phyloP scores from a whole-genome alignment of 2,797 vertebrate genomes.

The Mycteria americana region DNA sequence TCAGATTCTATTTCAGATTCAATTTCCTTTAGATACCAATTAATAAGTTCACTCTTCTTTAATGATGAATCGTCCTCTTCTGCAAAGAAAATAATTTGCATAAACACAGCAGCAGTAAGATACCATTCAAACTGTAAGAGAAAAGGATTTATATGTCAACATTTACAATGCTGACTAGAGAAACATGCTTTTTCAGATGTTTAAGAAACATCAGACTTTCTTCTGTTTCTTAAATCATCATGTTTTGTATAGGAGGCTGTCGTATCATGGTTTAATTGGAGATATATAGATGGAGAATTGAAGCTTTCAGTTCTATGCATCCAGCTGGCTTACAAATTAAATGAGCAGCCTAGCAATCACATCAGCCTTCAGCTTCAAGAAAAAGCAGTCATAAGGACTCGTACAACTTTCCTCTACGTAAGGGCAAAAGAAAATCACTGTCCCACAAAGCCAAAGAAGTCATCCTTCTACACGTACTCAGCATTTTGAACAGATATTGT shows the following conservation, averaged over 20 bases:
- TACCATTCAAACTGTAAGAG: neutral
- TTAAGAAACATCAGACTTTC: neutral
- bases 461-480: neutral
- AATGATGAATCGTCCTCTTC: constrained; percentile 90
- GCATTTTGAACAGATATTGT: neutral
- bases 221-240: neutral
- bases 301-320: neutral
- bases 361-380: neutral
- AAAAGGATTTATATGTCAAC: neutral
- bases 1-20: constrained; percentile 98
- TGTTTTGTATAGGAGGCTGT: neutral
- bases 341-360: neutral
- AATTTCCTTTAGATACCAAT: constrained; percentile 98
- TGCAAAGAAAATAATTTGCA: constrained; percentile 56
- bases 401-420: neutral
- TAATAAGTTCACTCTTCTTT: constrained; percentile 90
- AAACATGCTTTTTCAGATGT: neutral
- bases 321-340: neutral
- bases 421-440: neutral
- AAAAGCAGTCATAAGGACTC: rapidly evolving
- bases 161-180: neutral
- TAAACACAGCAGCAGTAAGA: neutral
- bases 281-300: neutral
- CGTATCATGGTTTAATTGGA: neutral
- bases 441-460: neutral